Evolutionary conservation across 2,797 vertebrate genomes (phyloP), one percentile per base, ranked within the genome.

Genomic region (Enteromius viviparus): DNA sequence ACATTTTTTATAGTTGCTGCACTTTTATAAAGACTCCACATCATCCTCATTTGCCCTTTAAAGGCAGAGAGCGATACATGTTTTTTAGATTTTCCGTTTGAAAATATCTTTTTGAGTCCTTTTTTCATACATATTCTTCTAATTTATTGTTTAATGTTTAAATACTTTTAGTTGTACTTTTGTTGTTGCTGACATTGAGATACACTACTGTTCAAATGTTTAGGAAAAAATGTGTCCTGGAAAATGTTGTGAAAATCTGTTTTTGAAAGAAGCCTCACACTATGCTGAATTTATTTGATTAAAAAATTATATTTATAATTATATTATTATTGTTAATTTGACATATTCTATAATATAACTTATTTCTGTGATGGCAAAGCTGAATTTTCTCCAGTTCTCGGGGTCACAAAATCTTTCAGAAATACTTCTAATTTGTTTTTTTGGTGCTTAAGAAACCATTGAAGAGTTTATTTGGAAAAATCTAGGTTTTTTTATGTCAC

Each of bases 1-100:
- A 7, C n/a, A 45, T 12, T n/a, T 45, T 40, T 53, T 60, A 9
- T 17, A 26, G 40, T 65, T 65, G 42, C 9, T 66, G 17, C 6
- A 26, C 1, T 78, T 66, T 81, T 82, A 86, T 85, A 81, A 80
- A 84, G 60, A 84, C 45, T 51, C 37, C 4, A 62, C 15, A 3
- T 26, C 23, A 45, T 37, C 19, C 19, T 37, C 6, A 7, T 45
- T 62, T 45, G n/a, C 15, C 23, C 6, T 60, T 40, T 40, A 60
- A 58, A 53, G 65, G n/a, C 66, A 66, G 19, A 55, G 49, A 37
- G 21, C 68, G 78, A 72, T 71, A 45, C 3, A 45, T 32, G 19
- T 26, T 45, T 70, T 70, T 45, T 12, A 26, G n/a, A 9, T 72
- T 72, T 72, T 51, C 9, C 11, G 17, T 32, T 74, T 51, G 32